These are phyloP conservation scores for Vireo altiloquus DNA, from an alignment of 2,113 vertebrate genomes.

Conservation along the genomic window DNA sequence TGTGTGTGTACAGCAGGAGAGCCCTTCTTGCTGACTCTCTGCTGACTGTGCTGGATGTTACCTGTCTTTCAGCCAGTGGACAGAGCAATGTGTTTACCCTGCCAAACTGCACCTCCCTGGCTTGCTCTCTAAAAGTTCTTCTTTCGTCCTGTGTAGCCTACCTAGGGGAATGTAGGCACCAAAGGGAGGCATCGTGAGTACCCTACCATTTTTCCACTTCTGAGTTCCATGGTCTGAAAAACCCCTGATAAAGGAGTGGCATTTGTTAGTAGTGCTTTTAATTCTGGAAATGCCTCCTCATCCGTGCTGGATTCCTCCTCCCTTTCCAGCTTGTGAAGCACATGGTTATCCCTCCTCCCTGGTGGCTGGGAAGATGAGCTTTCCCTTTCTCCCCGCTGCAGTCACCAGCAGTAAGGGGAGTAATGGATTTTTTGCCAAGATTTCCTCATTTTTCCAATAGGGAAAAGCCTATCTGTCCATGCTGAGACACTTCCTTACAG, in stretches of 20 bases:
- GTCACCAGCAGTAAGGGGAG: background rate
- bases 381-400: background rate
- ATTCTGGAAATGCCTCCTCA: background rate
- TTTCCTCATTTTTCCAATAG: background rate
- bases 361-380: background rate
- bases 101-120: accelerated
- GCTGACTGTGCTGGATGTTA: background rate
- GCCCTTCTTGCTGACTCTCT: background rate
- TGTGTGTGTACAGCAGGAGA: background rate
- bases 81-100: background rate
- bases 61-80: background rate
- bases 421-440: background rate
- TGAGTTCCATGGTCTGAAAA: background rate
- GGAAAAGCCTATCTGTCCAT: background rate
- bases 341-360: background rate
- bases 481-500: background rate
- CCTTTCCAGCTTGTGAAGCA: background rate
- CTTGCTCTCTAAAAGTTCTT: background rate
- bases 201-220: background rate
- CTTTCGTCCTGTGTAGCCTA: background rate
- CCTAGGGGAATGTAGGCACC: background rate
- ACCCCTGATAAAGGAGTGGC: background rate
- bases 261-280: background rate
- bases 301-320: background rate
- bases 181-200: background rate